Percentiles rank a stretch among this genome's conserved stretches.
Evolutionary conservation across 2,113 vertebrate species (phyloP).

Genomic region (Columbina picui): DNA sequence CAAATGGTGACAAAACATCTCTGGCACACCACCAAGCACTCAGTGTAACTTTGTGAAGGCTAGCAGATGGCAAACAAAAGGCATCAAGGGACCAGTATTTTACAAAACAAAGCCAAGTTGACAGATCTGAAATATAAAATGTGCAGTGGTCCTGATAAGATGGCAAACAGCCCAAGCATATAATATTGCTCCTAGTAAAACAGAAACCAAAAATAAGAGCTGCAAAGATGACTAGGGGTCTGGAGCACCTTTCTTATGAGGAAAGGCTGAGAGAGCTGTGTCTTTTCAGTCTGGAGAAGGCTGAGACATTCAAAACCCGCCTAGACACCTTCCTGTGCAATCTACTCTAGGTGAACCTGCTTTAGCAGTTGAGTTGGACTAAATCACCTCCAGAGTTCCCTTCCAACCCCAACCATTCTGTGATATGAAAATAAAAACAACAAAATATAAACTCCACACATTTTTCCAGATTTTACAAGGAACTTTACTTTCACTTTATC

Average conservation of each 20-base stretch:
- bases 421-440: not conserved
- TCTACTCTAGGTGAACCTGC: no score
- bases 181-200: not conserved
- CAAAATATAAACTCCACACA: not conserved
- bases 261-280: no score
- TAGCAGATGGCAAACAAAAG: slow-evolving; percentile 32
- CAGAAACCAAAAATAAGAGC: not conserved
- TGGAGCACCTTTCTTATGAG: no score
- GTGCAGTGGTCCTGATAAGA: slow-evolving; percentile 9
- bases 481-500: not conserved
- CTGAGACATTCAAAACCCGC: no score
- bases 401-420: no score
- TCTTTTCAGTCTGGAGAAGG: no score
- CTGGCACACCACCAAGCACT: not conserved
- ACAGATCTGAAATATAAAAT: slow-evolving; percentile 7
- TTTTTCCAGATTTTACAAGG: not conserved
- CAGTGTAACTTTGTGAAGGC: not conserved
- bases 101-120: slow-evolving; percentile 6
- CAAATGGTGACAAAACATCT: not conserved
- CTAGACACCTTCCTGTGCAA: no score
- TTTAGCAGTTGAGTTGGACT: no score
- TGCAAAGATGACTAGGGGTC: no score
- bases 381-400: no score
- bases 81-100: not conserved
- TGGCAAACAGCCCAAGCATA: not conserved